Conservation (phyloP, 2,888 invertebrate species). For the Sarcophaga variegata region DNA sequence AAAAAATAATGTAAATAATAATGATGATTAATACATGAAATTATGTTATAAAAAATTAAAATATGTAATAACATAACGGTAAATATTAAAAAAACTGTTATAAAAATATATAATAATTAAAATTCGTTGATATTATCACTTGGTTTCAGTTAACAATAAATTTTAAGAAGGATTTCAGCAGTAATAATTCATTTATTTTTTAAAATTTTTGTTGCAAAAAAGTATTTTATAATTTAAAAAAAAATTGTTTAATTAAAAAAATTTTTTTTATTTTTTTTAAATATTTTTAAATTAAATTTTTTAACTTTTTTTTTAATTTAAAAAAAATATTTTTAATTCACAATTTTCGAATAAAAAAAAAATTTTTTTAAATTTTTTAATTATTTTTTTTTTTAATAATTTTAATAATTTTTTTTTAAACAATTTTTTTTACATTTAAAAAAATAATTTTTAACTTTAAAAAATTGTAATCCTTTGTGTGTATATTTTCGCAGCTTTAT, state of each 20-base stretch:
- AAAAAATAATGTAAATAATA: conserved; percentile 7
- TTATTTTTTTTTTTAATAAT: too few relatives aligned
- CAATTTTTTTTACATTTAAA: background rate
- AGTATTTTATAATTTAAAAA: background rate
- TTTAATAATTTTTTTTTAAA: too few relatives aligned
- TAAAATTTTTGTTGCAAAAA: background rate
- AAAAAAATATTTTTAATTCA: too few relatives aligned
- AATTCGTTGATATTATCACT: conserved; percentile 69
- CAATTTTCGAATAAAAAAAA: too few relatives aligned
- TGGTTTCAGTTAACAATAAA: conserved; percentile 17
- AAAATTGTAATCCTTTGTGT: too few relatives aligned
- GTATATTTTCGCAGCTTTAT: too few relatives aligned
- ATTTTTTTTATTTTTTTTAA: background rate
- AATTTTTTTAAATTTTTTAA: too few relatives aligned
- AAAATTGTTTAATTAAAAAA: background rate
- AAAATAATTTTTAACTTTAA: background rate
- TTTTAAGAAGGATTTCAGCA: conserved; percentile 20
- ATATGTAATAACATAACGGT: conserved; percentile 7
- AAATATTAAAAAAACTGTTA: background rate
- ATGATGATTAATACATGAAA: background rate
- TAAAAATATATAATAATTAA: conserved; percentile 30
- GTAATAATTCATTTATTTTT: background rate
- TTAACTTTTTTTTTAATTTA: too few relatives aligned
- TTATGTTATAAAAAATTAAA: conserved; percentile 24
- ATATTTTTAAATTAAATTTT: conserved; percentile 9